phyloP scores from a whole-genome alignment of 2,113 vertebrate genomes.

The Pontoporia blainvillei region DNA sequence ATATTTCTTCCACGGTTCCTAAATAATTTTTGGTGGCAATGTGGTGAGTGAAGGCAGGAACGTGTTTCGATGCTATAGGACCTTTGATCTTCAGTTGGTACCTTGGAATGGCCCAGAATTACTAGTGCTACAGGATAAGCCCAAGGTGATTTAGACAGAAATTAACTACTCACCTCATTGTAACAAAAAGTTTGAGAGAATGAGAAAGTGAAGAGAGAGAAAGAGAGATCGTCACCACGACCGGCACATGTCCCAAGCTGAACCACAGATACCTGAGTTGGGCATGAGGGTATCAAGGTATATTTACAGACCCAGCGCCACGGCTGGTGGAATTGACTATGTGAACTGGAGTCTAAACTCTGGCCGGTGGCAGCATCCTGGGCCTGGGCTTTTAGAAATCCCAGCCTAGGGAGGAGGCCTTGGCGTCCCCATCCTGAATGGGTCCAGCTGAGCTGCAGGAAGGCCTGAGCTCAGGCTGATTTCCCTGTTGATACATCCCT shows the following conservation, averaged over 20 bases:
- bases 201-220: background rate
- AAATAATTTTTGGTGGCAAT: background rate
- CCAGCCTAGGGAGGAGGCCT: background rate
- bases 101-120: background rate
- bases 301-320: background rate
- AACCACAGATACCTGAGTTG: background rate
- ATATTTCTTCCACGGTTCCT: background rate
- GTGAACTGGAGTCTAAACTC: background rate
- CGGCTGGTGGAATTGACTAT: accelerated
- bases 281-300: background rate
- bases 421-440: no score
- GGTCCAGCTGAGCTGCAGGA: background rate
- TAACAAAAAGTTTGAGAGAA: background rate
- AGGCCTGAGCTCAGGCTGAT: background rate
- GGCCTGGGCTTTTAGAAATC: background rate
- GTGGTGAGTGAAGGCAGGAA: background rate
- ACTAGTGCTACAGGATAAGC: background rate
- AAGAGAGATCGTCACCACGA: background rate
- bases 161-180: background rate
- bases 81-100: background rate
- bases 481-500: background rate
- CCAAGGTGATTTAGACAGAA: background rate
- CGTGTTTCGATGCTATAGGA: background rate
- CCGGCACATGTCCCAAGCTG: background rate
- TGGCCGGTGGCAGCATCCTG: accelerated